Evolutionary conservation across 2,888 invertebrate genomes (phyloP).

Genomic region (Caenorhabditis zanzibari): DNA sequence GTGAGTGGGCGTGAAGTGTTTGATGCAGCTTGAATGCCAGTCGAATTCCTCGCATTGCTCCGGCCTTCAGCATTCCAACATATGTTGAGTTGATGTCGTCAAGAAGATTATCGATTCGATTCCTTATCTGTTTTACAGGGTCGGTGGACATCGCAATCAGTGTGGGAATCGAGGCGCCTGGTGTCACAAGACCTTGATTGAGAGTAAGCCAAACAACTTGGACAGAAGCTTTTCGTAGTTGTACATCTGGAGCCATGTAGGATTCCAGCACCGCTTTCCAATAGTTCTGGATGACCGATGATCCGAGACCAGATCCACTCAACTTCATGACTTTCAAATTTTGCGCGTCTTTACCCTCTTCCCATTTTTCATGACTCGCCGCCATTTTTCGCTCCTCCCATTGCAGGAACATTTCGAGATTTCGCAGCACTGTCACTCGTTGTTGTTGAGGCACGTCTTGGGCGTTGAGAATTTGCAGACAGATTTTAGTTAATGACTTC

Average conservation of each 20-base stretch:
- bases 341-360: slow-evolving; percentile 93
- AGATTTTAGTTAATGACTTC: slow-evolving; percentile 77
- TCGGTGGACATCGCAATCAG: slow-evolving; percentile 98
- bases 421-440: slow-evolving; percentile 86
- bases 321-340: slow-evolving; percentile 99
- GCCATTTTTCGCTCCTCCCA: slow-evolving; percentile 98
- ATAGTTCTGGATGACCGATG: slow-evolving; percentile 94
- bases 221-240: slow-evolving; percentile 91
- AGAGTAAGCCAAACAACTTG: slow-evolving; percentile 89
- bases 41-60: slow-evolving; percentile 94
- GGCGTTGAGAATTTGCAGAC: slow-evolving; percentile 69
- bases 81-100: slow-evolving; percentile 99
- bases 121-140: slow-evolving; percentile 91
- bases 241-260: slow-evolving; percentile 90
- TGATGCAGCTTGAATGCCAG: slow-evolving; percentile 88
- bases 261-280: slow-evolving; percentile 94
- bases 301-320: slow-evolving; percentile 98
- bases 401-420: slow-evolving; percentile 94
- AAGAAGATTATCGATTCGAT: slow-evolving; percentile 95
- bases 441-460: slow-evolving; percentile 57
- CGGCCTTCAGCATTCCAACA: slow-evolving; percentile 94
- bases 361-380: slow-evolving; percentile 97
- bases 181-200: slow-evolving; percentile 90
- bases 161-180: slow-evolving; percentile 95
- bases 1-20: slow-evolving; percentile 16